phyloP scores from a whole-genome alignment of 2,113 vertebrate genomes.

The Dolichallabes microphthalmus region DNA sequence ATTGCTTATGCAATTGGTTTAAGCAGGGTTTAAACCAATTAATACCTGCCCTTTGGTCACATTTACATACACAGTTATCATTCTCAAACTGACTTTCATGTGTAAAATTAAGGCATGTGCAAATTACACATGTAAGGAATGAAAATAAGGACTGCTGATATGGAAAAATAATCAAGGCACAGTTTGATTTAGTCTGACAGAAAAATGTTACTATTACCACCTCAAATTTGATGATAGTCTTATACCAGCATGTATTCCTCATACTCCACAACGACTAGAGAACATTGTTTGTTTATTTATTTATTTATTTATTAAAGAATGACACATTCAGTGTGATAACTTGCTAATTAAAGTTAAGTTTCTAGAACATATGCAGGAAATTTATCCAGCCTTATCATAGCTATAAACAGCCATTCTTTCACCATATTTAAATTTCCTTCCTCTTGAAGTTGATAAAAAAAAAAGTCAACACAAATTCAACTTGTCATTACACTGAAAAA shows the following conservation, averaged over 20 bases:
- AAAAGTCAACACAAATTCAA: background rate
- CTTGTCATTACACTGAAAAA: background rate
- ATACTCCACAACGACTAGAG: background rate
- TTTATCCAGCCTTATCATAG: background rate
- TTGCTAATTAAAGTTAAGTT: background rate
- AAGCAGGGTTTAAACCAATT: background rate
- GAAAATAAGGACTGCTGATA: background rate
- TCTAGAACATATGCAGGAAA: background rate
- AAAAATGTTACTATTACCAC: background rate
- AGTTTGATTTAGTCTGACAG: background rate
- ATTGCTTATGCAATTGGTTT: background rate
- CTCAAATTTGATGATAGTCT: background rate
- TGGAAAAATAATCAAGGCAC: background rate
- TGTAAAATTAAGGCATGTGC: background rate
- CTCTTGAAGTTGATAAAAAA: background rate
- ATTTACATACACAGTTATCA: background rate
- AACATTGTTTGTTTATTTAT: background rate
- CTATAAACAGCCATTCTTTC: background rate
- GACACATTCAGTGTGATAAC: background rate
- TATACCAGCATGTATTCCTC: background rate
- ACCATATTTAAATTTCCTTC: background rate
- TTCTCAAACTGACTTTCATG: background rate
- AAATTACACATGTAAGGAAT: background rate
- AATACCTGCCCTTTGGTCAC: conserved; percentile 11
- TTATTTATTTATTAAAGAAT: background rate